Evolutionary conservation across 2,888 invertebrate species (phyloP).

Genomic region (Andricus curvator): DNA sequence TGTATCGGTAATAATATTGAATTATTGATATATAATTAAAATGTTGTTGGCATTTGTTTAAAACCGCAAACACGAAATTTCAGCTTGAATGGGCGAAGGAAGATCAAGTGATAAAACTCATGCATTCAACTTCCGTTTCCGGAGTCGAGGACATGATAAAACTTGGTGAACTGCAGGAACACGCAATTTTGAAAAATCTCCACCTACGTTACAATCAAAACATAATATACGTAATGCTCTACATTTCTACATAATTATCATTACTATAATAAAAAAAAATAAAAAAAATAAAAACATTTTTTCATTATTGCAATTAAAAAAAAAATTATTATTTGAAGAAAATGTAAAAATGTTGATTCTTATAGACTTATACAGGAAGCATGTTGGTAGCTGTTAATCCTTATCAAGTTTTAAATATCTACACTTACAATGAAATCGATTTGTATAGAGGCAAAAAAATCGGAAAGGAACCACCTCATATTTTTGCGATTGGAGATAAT

Average conservation of each 20-base stretch:
- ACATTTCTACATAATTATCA: neutral
- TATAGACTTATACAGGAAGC: slow-evolving; percentile 95
- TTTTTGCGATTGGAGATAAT: slow-evolving; percentile 96
- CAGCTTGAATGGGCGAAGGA: slow-evolving; percentile 70
- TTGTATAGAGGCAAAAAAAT: slow-evolving; percentile 90
- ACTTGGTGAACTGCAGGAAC: slow-evolving; percentile 95
- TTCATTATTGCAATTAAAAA: neutral
- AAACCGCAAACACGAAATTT: slow-evolving; percentile 41
- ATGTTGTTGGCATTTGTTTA: slow-evolving; percentile 26
- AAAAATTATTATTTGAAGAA: neutral
- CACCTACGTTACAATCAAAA: slow-evolving; percentile 93
- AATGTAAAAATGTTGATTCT: slow-evolving; percentile 35
- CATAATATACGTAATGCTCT: slow-evolving; percentile 91
- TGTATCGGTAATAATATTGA: neutral
- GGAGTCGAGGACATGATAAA: slow-evolving; percentile 98
- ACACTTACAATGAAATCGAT: slow-evolving; percentile 92
- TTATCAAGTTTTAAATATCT: slow-evolving; percentile 96
- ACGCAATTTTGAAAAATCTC: slow-evolving; percentile 94
- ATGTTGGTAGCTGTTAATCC: slow-evolving; percentile 98
- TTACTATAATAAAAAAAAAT: neutral
- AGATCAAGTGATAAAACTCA: slow-evolving; percentile 84
- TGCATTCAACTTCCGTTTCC: slow-evolving; percentile 88
- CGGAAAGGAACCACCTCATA: slow-evolving; percentile 94
- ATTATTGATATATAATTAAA: neutral
- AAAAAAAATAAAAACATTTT: neutral